These are phyloP conservation scores for Dusona sp. DNA, from an alignment of 2,888 invertebrate species.

Conservation along the genomic window DNA sequence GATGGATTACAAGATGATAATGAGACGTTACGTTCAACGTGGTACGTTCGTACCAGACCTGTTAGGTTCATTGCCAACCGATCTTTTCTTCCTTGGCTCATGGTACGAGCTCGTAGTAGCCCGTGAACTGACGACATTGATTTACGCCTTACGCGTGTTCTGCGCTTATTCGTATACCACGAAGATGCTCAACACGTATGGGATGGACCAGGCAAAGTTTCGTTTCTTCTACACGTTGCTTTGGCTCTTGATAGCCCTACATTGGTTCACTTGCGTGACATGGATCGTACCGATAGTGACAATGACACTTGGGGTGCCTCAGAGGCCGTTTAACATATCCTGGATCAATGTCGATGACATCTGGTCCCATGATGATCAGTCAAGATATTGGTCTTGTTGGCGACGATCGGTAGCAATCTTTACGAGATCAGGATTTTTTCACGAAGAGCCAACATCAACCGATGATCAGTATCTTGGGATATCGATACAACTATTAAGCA, in stretches of 20 bases:
- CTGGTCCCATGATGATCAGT: slow-evolving; percentile 70
- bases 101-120: slow-evolving; percentile 73
- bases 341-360: slow-evolving; percentile 77
- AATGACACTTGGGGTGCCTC: slow-evolving; percentile 58
- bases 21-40: slow-evolving; percentile 72
- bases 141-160: slow-evolving; percentile 76
- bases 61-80: slow-evolving; percentile 80
- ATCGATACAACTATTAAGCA: slow-evolving; percentile 73
- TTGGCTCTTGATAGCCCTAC: slow-evolving; percentile 75
- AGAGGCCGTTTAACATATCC: slow-evolving; percentile 72
- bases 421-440: slow-evolving; percentile 77
- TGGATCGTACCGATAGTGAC: slow-evolving; percentile 79
- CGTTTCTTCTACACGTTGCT: slow-evolving; percentile 75
- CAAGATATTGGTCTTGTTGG: slow-evolving; percentile 75
- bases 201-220: slow-evolving; percentile 71
- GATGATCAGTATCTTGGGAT: slow-evolving; percentile 79
- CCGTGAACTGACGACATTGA: slow-evolving; percentile 75
- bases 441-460: slow-evolving; percentile 70
- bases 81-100: slow-evolving; percentile 74
- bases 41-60: slow-evolving; percentile 78
- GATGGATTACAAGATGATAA: slow-evolving; percentile 74
- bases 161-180: slow-evolving; percentile 74
- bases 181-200: slow-evolving; percentile 72
- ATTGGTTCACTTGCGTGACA: slow-evolving; percentile 81
- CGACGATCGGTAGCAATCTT: slow-evolving; percentile 77